Evolutionary conservation across 2,797 vertebrate genomes (phyloP).

Genomic region (Tarsius wallacei): DNA sequence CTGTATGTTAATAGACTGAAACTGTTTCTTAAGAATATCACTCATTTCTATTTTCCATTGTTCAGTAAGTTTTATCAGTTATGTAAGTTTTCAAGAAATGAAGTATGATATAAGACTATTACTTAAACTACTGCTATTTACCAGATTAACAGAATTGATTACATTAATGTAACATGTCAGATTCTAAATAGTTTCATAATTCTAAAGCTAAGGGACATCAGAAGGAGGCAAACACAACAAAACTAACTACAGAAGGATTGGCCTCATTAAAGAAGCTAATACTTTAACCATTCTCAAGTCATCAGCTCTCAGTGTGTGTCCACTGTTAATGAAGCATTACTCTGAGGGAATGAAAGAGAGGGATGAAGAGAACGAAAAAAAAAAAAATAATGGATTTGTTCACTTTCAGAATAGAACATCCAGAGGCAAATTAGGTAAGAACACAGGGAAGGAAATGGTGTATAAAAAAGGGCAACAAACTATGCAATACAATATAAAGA

Average conservation of each 20-base stretch:
- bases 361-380: rapidly evolving
- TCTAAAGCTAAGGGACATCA: neutral
- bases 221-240: neutral
- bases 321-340: neutral
- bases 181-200: neutral
- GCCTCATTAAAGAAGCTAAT: neutral
- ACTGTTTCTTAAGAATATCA: neutral
- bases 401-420: neutral
- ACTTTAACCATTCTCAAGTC: neutral
- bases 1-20: neutral
- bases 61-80: neutral
- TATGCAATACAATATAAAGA: too few species aligned
- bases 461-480: neutral
- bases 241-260: neutral
- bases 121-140: neutral
- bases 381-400: neutral
- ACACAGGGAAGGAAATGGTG: neutral
- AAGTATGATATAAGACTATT: neutral
- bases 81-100: neutral
- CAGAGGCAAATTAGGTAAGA: neutral
- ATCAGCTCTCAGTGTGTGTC: neutral
- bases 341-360: neutral
- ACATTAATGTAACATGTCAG: neutral
- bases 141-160: neutral
- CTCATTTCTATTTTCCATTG: neutral